Evolutionary conservation across 2,113 vertebrate species (phyloP), one percentile per base, ranked within the genome.

Genomic region (Acanthochromis polyacanthus): DNA sequence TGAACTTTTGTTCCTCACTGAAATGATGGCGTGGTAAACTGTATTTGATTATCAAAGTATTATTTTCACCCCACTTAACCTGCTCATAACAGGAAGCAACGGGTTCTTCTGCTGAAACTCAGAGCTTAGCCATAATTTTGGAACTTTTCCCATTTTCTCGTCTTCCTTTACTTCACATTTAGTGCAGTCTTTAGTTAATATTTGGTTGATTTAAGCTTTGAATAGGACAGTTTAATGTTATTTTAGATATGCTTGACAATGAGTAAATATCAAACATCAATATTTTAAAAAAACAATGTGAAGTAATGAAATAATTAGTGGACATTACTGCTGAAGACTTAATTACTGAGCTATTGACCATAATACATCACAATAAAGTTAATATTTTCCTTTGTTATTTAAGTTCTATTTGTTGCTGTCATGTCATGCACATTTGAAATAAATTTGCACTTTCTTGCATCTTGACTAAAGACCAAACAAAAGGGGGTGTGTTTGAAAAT

Each of bases 41-140:
- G 84, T 87, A 82, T 92, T 80, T 91, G 86, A 91, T 91, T 92
- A 91, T 68, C 63, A 83, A 90, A 86, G 85, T 88, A 92, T 91
- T 92, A 90, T 89, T 91, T 89, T 91, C 86, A 90, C 86, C 89
- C 87, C 88, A 89, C 83, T 92, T 93, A 93, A 91, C 88, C 89
- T 85, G 70, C 76, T 90, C 86, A 89, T 91, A 83, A 89, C 59
- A 76, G 71, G 38, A 86, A 79, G 62, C 76, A 45, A 59, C 45
- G 20, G 68, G 69, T 70, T 59, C 61, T 53, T 65, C 61, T 72
- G 46, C 36, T 76, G 57, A 84, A 80, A 71, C 46, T 57, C 57
- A 30, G 25, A 78, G 66, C 40, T 72, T 57, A 52, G 38, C 38
- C 75, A 75, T 61, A 38, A 70, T 81, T 63, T 83, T 40, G 46